phyloP scores from a whole-genome alignment of 1,140 invertebrate species.

The Drosophila leontia region DNA sequence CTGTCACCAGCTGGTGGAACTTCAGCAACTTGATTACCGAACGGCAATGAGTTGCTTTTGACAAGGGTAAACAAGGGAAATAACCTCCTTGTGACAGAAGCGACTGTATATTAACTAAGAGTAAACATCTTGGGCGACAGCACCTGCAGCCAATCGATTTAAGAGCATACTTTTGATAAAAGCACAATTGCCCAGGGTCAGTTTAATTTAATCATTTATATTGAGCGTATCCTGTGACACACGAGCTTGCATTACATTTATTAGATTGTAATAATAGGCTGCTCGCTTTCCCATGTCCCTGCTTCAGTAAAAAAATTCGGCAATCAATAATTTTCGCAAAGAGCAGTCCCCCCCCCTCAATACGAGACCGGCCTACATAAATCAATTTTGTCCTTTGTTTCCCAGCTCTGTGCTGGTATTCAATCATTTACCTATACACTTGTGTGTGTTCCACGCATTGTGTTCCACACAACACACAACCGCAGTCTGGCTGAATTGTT shows the following conservation, averaged over 20 bases:
- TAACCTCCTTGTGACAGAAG: conserved; percentile 3
- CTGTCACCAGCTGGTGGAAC: conserved; percentile 15
- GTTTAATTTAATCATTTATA: conserved; percentile 15
- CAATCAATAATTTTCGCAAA: conserved; percentile 70
- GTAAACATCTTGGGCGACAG: conserved; percentile 17
- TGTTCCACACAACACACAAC: conserved; percentile 15
- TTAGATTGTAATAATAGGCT: conserved; percentile 24
- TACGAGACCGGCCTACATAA: conserved; percentile 40
- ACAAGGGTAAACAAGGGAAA: conserved; percentile 10
- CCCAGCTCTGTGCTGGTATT: conserved; percentile 37
- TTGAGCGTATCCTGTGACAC: conserved; percentile 6
- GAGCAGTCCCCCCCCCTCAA: conserved; percentile 20
- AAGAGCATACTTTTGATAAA: background rate
- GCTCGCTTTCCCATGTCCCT: background rate
- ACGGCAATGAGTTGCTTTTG: conserved; percentile 8
- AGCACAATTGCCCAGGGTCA: conserved; percentile 1
- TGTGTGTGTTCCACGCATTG: conserved; percentile 8
- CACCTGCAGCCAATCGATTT: conserved; percentile 4
- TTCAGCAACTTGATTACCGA: conserved; percentile 11
- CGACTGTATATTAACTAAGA: conserved; percentile 3
- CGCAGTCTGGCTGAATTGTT: conserved; percentile 37
- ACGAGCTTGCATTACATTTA: conserved; percentile 22
- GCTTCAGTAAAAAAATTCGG: conserved; percentile 31
- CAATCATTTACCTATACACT: conserved; percentile 45
- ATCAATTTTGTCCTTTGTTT: conserved; percentile 66